Evolutionary conservation across 2,888 invertebrate genomes (phyloP).

Genomic region (Junonia oenone): DNA sequence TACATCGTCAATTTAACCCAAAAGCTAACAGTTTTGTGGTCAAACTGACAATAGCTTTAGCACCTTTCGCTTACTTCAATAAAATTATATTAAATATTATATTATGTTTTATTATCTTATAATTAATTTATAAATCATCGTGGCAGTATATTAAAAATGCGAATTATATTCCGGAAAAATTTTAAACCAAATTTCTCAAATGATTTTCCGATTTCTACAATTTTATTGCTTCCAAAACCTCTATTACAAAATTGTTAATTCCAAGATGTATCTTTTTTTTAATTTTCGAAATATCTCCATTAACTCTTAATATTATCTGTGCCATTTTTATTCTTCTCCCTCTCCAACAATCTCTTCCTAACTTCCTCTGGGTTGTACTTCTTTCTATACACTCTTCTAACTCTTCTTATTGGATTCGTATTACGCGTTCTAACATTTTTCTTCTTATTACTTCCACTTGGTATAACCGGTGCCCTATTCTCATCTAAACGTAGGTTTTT

Average conservation of each 20-base stretch:
- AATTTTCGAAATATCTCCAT: neutral
- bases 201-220: neutral
- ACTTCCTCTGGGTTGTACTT: conserved; percentile 76
- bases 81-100: too few species aligned
- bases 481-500: conserved; percentile 43
- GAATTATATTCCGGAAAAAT: neutral
- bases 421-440: conserved; percentile 59
- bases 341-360: conserved; percentile 66
- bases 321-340: conserved; percentile 52
- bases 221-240: neutral
- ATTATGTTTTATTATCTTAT: too few species aligned
- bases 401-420: conserved; percentile 61
- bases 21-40: conserved; percentile 53
- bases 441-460: too few species aligned
- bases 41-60: conserved; percentile 58
- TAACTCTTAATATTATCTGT: conserved; percentile 28
- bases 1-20: conserved; percentile 68
- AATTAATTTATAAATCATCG: neutral
- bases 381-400: conserved; percentile 65
- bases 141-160: neutral
- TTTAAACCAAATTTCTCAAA: neutral
- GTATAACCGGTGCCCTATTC: conserved; percentile 42
- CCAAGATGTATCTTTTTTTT: neutral
- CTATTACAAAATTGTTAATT: neutral
- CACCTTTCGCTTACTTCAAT: neutral